phyloP scores from a whole-genome alignment of 2,888 invertebrate genomes.

The Stenodema calcarata region DNA sequence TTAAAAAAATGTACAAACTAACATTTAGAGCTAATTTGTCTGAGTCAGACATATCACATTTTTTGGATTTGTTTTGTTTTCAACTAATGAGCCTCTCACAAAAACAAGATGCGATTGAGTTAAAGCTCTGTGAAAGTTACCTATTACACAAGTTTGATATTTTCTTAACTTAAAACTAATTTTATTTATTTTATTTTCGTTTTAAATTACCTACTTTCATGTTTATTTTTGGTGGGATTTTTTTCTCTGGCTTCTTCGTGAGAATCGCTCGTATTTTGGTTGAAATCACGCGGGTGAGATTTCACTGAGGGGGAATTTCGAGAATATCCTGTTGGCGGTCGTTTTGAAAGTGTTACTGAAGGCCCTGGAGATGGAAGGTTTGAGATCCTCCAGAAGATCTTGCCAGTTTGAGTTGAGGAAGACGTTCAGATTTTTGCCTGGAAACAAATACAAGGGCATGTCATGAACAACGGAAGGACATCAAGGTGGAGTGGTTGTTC shows the following conservation, averaged over 20 bases:
- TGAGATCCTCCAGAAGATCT: constrained; percentile 51
- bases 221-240: not conserved
- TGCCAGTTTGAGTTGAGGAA: constrained; percentile 52
- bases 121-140: not conserved
- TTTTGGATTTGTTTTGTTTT: not conserved
- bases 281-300: constrained; percentile 9
- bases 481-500: too few relatives aligned
- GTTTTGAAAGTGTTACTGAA: constrained; percentile 47
- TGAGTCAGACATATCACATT: constrained; percentile 5
- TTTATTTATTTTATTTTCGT: not conserved
- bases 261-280: not conserved
- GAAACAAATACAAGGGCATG: not conserved
- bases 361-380: constrained; percentile 49
- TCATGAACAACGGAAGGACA: not conserved
- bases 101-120: not conserved
- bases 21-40: not conserved
- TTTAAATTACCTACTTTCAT: not conserved
- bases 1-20: constrained; percentile 3
- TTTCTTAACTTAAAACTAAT: not conserved
- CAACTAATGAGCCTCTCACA: not conserved
- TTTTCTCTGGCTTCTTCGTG: not conserved
- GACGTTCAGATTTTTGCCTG: constrained; percentile 48
- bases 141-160: not conserved
- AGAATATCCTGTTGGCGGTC: constrained; percentile 48
- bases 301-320: constrained; percentile 38